Conservation (phyloP, 2,113 vertebrate species). For the Channa maculata region DNA sequence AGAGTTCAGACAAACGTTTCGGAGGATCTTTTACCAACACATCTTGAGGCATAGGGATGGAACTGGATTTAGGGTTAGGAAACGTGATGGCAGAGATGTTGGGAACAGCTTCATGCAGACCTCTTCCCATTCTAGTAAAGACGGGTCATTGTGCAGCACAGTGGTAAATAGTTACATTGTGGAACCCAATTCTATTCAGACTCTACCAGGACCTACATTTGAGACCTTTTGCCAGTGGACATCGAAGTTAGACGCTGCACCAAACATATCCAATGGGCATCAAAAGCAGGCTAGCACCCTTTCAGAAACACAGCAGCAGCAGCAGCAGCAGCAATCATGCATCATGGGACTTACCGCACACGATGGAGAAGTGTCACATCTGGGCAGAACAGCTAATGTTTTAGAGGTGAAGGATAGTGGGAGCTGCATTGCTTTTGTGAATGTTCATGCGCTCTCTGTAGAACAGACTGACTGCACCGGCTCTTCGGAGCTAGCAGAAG, state of each 20-base stretch:
- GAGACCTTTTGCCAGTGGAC: slow-evolving; percentile 46
- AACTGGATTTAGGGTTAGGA: slow-evolving; percentile 39
- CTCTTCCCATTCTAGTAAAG: slow-evolving; percentile 72
- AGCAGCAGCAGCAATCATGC: slow-evolving; percentile 25
- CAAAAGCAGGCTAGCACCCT: slow-evolving; percentile 51
- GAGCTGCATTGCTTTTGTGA: slow-evolving; percentile 61
- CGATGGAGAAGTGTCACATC: slow-evolving; percentile 29
- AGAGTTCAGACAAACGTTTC: slow-evolving; percentile 94
- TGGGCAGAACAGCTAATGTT: slow-evolving; percentile 26
- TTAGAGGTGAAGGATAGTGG: slow-evolving; percentile 60
- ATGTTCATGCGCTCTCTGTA: slow-evolving; percentile 56
- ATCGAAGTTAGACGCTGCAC: slow-evolving; percentile 27
- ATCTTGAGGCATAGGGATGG: slow-evolving; percentile 79
- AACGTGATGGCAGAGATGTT: slow-evolving; percentile 8
- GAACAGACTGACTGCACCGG: slow-evolving; percentile 34
- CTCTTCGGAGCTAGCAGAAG: slow-evolving; percentile 59
- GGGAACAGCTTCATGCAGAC: slow-evolving; percentile 63
- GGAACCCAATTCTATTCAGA: slow-evolving; percentile 67
- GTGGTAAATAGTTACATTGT: slow-evolving; percentile 80
- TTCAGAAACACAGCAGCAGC: slow-evolving; percentile 26
- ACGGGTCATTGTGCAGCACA: slow-evolving; percentile 72
- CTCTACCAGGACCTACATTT: slow-evolving; percentile 26
- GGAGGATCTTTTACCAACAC: slow-evolving; percentile 88
- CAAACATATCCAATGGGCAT: slow-evolving; percentile 77
- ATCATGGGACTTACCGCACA: slow-evolving; percentile 29